Evolutionary conservation across 2,113 vertebrate genomes (phyloP).

Genomic region (Neolamprologus falcicula): DNA sequence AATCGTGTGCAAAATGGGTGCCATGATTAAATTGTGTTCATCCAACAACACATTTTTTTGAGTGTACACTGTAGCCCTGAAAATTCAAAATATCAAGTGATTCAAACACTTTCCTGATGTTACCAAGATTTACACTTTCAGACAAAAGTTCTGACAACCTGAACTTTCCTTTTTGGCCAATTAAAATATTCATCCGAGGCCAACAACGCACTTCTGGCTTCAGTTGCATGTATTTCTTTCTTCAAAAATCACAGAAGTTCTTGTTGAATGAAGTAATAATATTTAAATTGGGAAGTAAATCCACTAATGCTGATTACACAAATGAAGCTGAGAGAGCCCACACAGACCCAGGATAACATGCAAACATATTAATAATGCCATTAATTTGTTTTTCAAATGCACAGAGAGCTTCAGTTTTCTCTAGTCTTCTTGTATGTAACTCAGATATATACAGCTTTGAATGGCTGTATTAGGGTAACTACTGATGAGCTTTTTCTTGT

Average conservation of each 20-base stretch:
- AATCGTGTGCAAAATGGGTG: too few relatives aligned
- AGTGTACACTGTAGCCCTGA: background rate
- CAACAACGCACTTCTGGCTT: background rate
- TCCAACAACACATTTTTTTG: too few relatives aligned
- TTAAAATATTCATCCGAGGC: background rate
- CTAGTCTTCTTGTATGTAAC: background rate
- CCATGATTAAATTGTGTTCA: too few relatives aligned
- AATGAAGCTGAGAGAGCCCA: background rate
- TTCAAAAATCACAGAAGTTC: background rate
- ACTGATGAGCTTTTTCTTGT: background rate
- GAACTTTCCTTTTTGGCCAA: background rate
- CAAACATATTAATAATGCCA: background rate
- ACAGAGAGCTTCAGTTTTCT: background rate
- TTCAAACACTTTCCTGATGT: background rate
- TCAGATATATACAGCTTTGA: background rate
- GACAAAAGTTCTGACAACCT: background rate
- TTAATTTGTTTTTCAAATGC: rapidly evolving
- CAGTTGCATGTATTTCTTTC: background rate
- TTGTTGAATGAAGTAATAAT: background rate
- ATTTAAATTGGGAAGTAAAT: background rate
- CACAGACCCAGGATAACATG: background rate
- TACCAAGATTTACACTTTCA: background rate
- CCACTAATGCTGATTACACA: background rate
- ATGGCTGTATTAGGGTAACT: background rate
- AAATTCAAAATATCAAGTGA: background rate